Conservation (phyloP, 2,888 invertebrate species). For the Andrena dorsata region DNA sequence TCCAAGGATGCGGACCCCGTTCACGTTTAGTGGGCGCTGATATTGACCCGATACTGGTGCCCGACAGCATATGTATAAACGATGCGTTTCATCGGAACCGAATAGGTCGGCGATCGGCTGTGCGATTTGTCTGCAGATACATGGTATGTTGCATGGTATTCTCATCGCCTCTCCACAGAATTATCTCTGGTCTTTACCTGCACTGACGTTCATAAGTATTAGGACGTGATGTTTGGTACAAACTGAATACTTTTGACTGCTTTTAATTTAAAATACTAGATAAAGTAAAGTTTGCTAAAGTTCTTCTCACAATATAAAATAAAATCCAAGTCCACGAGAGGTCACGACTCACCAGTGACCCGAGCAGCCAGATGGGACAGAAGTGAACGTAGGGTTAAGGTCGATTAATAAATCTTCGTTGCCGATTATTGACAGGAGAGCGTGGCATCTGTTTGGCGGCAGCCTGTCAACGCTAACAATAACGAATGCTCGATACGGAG, state of each 20-base stretch:
- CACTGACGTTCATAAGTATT: no score
- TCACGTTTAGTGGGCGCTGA: no score
- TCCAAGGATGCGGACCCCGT: no score
- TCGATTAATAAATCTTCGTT: constrained; percentile 38
- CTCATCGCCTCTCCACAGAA: neutral
- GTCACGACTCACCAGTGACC: no score
- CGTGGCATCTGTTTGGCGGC: neutral
- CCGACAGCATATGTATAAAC: neutral
- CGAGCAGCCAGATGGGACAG: no score
- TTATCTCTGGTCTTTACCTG: neutral
- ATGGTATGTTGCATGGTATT: neutral
- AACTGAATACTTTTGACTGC: no score
- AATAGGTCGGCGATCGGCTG: neutral
- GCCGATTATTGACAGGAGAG: neutral
- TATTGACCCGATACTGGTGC: neutral
- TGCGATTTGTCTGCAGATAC: neutral
- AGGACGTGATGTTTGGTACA: no score
- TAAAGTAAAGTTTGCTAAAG: no score
- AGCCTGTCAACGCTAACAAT: constrained; percentile 38
- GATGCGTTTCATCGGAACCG: neutral
- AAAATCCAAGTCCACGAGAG: no score
- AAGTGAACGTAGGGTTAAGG: neutral
- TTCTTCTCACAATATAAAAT: no score
- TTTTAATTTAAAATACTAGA: no score
- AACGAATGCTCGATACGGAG: constrained; percentile 39